Base-by-base conservation (phyloP, 2,113 vertebrate genomes). In the Atrichornis clamosus region DNA sequence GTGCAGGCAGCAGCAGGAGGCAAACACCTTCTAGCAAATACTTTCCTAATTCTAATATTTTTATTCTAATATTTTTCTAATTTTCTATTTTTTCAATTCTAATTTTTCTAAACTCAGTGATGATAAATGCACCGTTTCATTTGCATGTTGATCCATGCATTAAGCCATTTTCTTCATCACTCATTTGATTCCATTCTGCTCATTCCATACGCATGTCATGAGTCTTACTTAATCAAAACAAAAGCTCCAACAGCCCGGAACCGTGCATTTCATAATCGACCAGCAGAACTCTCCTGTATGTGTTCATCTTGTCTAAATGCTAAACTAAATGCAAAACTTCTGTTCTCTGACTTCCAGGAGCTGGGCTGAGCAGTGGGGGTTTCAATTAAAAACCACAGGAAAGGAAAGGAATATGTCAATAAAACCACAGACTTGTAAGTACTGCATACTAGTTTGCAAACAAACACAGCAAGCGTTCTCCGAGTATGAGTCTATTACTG, bases 331-430 rank as follows among this genome's bases (percentile, higher is more conserved):
- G 23, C 74, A 97, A 96, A 98, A 97, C 95, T 98, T 97, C 97
- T 97, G 94, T 97, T 97, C 95, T 95, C 94, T 95, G 94, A 95
- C 92, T 98, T 98, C 91, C 79, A 96, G 97, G 97, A 98, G 97
- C 95, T 96, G 50, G 89, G 96, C 97, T 93, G 94, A 98, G 89
- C 98, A 97, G 98, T 98, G 89, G 98, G 98, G 97, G 97, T 98
- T 98, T 98, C 98, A 98, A 98, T 98, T 98, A 98, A 98, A 98
- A 98, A 97, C 98, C 98, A 93, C 98, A 98, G 98, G 98, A 98
- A 98, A 62, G 95, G 97, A 98, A 98, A 98, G 93, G 97, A 98
- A 98, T 97, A 97, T 77, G 98, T 98, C 98, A 98, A 98, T 98
- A 98, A 98, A 98, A 98, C 98, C 98, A 98, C 98, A 96, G 97